Evolutionary conservation across 2,113 vertebrate species (phyloP), one percentile per base, ranked within the genome.

Genomic region (Chionodraco myersi): DNA sequence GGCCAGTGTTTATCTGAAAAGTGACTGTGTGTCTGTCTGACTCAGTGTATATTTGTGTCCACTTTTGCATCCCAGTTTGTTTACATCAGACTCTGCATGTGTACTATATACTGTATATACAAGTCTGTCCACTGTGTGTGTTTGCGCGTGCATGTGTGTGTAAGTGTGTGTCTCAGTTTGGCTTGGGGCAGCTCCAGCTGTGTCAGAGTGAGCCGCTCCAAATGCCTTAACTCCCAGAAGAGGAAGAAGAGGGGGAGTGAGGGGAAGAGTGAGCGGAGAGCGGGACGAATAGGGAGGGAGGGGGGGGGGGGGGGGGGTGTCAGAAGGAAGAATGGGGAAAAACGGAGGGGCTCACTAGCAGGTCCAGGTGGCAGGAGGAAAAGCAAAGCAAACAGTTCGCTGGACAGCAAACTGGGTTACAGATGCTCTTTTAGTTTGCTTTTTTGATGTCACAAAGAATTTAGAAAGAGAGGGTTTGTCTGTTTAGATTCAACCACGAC

Each of bases 161-260:
- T 86, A 45, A 80, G 82, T 69, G 64, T 77, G 84, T 72, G 61
- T 88, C 77, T 90, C 65, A 84, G 93, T 93, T 95, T 95, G 93
- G 93, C 92, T 96, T 95, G 94, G 94, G 90, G 87, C 87, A 85
- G 89, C 91, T 96, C 94, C 95, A 96, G 95, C 94, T 95, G 93
- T 95, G 94, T 95, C 94, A 95, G 92, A 92, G 91, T 94, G 94
- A 95, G 92, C 92, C 71, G 91, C 87, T 94, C 94, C 94, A 94
- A 95, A 95, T 95, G 94, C 94, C 91, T 95, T 74, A 93, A 95
- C 90, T 94, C 94, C 94, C 94, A 93, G 86, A 82, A 91, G 94
- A 93, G 91, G 88, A 85, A 92, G 86, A 88, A 91, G 90, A 80
- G 75, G 88, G 89, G 89, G 85, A 82, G 86, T 47, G 45, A 77